A percentile compares a stretch with the other conserved stretches of the same genome.
phyloP scores from a whole-genome alignment of 1,140 invertebrate species.

The Drosophila auraria region DNA sequence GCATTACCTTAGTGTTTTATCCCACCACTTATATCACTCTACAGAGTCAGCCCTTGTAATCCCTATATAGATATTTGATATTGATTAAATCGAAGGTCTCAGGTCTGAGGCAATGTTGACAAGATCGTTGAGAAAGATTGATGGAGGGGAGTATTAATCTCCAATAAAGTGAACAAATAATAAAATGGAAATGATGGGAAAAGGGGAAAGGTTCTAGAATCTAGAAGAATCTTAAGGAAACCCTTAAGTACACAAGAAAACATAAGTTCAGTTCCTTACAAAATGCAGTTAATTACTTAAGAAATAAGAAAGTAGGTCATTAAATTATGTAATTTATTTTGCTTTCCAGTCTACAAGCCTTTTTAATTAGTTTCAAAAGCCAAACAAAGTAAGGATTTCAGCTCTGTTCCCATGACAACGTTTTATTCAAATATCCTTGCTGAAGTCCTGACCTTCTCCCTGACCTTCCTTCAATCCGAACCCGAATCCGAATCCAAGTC shows the following conservation, averaged over 20 bases:
- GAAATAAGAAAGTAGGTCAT: no score
- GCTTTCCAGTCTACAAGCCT: no score
- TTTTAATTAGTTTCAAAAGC: not conserved
- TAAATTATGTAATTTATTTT: no score
- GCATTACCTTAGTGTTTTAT: slow-evolving; percentile 6
- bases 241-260: no score
- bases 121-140: slow-evolving; percentile 39
- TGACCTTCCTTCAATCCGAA: slow-evolving; percentile 9
- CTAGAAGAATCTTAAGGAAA: not conserved
- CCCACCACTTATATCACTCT: no score
- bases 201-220: not conserved
- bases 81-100: slow-evolving; percentile 25
- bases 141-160: slow-evolving; percentile 10
- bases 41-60: slow-evolving; percentile 12
- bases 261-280: not conserved
- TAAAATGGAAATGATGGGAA: not conserved
- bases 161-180: not conserved
- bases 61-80: slow-evolving; percentile 22
- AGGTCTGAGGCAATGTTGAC: slow-evolving; percentile 11
- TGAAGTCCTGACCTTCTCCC: no score
- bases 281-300: no score
- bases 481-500: slow-evolving; percentile 4
- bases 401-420: not conserved
- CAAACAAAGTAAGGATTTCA: not conserved
- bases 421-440: not conserved